Conservation (phyloP, 1,140 invertebrate species). For the Phthorimaea operculella region DNA sequence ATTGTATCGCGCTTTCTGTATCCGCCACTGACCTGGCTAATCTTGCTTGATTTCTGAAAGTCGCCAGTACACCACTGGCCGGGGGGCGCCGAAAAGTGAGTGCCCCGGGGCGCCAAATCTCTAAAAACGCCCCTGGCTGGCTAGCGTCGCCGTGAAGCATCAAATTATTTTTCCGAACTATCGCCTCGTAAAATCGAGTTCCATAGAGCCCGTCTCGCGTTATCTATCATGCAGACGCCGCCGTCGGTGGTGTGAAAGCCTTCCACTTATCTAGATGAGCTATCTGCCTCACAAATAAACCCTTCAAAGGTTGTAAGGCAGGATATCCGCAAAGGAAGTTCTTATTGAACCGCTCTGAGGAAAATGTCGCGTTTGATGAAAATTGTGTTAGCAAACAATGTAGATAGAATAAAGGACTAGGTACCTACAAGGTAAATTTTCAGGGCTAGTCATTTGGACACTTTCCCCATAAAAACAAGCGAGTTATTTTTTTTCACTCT, state of each 20-base stretch:
- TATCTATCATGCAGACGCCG: background rate
- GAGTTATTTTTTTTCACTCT: no score
- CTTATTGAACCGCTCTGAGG: constrained; percentile 19
- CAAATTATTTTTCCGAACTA: constrained; percentile 1
- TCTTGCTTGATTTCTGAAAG: no score
- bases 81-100: no score
- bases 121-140: no score
- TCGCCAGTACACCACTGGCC: no score
- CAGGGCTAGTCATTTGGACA: no score
- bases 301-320: constrained; percentile 23
- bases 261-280: constrained; percentile 59
- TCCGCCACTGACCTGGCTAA: no score
- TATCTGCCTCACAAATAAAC: constrained; percentile 43
- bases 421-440: no score
- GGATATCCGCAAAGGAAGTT: constrained; percentile 27
- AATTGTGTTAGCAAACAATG: constrained; percentile 11
- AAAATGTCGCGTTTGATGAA: background rate
- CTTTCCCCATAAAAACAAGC: no score
- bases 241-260: constrained; percentile 31
- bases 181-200: constrained; percentile 2
- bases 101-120: no score
- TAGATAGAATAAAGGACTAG: no score
- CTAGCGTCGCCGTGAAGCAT: background rate
- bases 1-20: no score
- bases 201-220: background rate